A percentile compares a stretch with the other conserved stretches of the same genome.
Conservation (phyloP, 2,797 vertebrate genomes). For the Labeo calbasu region DNA sequence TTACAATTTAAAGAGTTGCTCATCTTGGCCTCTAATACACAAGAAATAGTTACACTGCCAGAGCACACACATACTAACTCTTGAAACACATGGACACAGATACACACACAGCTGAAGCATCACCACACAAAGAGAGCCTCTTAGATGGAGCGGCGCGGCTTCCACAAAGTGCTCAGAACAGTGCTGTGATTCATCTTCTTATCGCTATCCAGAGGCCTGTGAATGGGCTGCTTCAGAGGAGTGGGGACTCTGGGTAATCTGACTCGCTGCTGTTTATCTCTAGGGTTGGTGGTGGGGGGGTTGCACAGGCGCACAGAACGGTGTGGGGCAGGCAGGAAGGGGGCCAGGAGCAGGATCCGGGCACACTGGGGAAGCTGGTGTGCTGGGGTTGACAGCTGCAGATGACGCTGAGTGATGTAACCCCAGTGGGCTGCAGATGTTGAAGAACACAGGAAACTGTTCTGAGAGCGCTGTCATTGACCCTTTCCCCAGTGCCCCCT, state of each 20-base stretch:
- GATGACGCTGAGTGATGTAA: conserved; percentile 59
- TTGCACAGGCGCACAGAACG: conserved; percentile 21
- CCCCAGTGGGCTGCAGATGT: conserved; percentile 62
- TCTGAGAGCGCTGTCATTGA: conserved; percentile 26
- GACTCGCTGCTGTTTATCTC: conserved; percentile 61
- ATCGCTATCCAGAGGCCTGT: conserved; percentile 58
- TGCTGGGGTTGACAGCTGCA: conserved; percentile 57
- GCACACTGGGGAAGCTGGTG: conserved; percentile 54
- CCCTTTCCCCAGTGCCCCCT: conserved; percentile 48
- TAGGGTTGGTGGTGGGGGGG: conserved; percentile 16
- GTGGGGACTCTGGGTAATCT: conserved; percentile 56
- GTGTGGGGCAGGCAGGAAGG: conserved; percentile 29
- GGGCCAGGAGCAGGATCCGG: conserved; percentile 48
- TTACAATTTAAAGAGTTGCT: conserved; percentile 33
- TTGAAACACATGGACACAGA: conserved; percentile 38
- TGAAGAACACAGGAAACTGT: conserved; percentile 56
- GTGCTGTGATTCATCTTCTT: conserved; percentile 61
- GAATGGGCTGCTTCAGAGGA: conserved; percentile 59
- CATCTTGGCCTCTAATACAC: conserved; percentile 25
- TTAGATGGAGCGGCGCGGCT: conserved; percentile 56
- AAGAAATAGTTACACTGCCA: conserved; percentile 34
- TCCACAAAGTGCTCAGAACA: conserved; percentile 60
- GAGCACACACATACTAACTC: conserved; percentile 38
- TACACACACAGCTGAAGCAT: conserved; percentile 54
- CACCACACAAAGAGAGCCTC: conserved; percentile 60